A percentile compares a stretch with the other conserved stretches of the same genome.
Conservation (phyloP, 1,140 invertebrate species). For the Maniola jurtina region DNA sequence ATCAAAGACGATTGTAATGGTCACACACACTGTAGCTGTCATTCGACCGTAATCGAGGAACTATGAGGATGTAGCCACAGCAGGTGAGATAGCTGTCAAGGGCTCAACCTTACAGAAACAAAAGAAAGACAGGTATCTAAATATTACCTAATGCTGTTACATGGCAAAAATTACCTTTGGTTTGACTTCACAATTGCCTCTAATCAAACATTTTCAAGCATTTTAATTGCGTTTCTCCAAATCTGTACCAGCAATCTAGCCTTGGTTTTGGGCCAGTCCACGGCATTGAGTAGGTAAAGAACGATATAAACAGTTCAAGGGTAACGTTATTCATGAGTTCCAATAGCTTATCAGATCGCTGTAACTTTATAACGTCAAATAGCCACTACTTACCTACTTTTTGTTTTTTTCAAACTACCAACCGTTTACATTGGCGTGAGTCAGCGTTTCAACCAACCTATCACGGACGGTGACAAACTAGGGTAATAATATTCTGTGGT, state of each 20-base stretch:
- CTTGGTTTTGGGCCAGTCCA: constrained; percentile 37
- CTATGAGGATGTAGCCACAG: too few relatives aligned
- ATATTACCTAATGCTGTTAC: too few relatives aligned
- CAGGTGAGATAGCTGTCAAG: too few relatives aligned
- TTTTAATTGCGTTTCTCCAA: constrained; percentile 17
- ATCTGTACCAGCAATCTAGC: constrained; percentile 9
- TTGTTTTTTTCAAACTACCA: neutral
- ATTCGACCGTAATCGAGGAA: too few relatives aligned
- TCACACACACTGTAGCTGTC: too few relatives aligned
- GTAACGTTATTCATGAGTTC: constrained; percentile 48
- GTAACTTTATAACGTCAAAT: neutral
- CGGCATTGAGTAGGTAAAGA: constrained; percentile 32
- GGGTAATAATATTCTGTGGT: too few relatives aligned
- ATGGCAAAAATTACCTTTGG: too few relatives aligned
- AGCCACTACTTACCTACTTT: neutral
- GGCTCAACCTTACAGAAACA: too few relatives aligned
- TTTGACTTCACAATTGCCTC: too few relatives aligned
- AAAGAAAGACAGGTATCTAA: too few relatives aligned
- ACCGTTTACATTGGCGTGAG: neutral
- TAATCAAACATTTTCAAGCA: constrained; percentile 1
- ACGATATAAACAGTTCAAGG: constrained; percentile 49
- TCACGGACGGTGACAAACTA: neutral
- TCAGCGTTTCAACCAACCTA: neutral
- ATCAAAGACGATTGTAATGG: too few relatives aligned
- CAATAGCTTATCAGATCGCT: constrained; percentile 41